A percentile compares a stretch with the other conserved stretches of the same genome.
phyloP scores from a whole-genome alignment of 2,797 vertebrate genomes.

The Margarornis squamiger region DNA sequence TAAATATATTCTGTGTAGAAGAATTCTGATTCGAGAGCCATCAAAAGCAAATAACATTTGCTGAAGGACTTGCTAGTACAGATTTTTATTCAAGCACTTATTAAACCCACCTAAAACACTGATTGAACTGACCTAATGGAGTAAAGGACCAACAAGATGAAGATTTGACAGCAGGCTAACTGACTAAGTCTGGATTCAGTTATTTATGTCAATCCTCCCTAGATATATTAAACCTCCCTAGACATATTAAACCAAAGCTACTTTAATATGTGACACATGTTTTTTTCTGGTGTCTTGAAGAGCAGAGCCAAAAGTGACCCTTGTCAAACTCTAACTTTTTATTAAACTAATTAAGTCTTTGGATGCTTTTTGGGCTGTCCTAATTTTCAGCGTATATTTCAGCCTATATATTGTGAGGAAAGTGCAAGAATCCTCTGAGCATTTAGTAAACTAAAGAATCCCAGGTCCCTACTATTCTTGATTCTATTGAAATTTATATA shows the following conservation, averaged over 20 bases:
- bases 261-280: not conserved
- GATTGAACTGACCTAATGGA: not conserved
- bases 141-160: not conserved
- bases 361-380: not conserved
- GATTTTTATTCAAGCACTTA: not conserved
- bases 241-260: not conserved
- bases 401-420: not conserved
- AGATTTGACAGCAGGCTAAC: not conserved
- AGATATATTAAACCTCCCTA: too few species aligned
- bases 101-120: not conserved
- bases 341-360: not conserved
- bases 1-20: conserved; percentile 9
- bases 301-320: not conserved
- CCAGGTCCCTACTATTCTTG: not conserved
- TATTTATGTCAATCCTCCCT: not conserved
- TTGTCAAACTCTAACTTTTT: not conserved
- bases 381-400: not conserved
- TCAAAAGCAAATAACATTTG: conserved; percentile 38
- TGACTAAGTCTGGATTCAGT: not conserved
- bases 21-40: conserved; percentile 11
- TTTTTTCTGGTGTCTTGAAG: not conserved
- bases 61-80: not conserved
- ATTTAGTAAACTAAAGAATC: not conserved
- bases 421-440: not conserved
- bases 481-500: not conserved